Evolutionary conservation across 1,140 invertebrate species (phyloP), one percentile per base, ranked within the genome.

Genomic region (Lucilia cuprina): DNA sequence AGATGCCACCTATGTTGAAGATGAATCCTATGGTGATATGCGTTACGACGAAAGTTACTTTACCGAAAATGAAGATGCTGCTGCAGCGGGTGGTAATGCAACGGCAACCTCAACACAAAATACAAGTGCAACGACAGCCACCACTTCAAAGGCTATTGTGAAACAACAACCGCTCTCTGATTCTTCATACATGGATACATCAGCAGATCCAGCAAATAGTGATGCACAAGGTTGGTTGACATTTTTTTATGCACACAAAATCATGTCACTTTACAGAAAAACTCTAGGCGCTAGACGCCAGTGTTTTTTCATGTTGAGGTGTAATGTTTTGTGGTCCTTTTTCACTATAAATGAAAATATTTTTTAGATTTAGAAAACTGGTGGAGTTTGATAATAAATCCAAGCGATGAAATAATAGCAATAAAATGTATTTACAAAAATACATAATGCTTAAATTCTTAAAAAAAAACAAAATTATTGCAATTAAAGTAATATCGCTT

Each of bases 221-320:
- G 90, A 91, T 86, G 90, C 90, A 87, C 90, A 91, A 91, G 90
- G 90, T 91, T 91, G 88, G 90, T 91, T 88, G 85, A 87, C 84
- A 84, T 83, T 80, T 25, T 21, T 21, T 49, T 35, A 50, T 49
- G 47, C 77, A 49, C 41, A 80, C 77, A 49, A 49, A 80, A 21
- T 41, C 19, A 80, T 80, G n/a, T 21, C 47, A 19, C 49, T 49
- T 21, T 12, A 3, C 21, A 49, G 8, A 70, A 70, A n/a, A 78
- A 25, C 77, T 21, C 77, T 80, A 49, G 77, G 77, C 77, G 77
- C 77, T 25, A 80, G 77, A 49, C 77, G 77, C 77, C 77, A 80
- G 77, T 80, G 77, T 49, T 49, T 25, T 49, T 78, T 78, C 34
- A 8, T n/a, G 4, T 41, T 30, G 35, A 19, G 21, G 9, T 80